These are phyloP conservation scores for Ictalurus punctatus DNA, from an alignment of 2,113 vertebrate species.

Conservation along the genomic window DNA sequence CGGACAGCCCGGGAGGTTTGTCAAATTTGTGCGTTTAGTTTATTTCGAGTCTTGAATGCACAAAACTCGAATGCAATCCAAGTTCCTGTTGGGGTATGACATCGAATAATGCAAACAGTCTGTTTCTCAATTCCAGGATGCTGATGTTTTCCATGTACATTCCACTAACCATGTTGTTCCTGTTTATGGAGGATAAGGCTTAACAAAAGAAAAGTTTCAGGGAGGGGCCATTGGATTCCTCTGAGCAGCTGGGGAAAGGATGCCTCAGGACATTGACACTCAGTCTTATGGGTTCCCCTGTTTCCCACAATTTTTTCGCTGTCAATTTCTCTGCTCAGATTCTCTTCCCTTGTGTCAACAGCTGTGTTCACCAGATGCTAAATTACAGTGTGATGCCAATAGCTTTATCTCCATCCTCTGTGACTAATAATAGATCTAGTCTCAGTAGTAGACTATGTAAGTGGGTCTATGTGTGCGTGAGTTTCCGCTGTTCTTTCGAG, in stretches of 20 bases:
- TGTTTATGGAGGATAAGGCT: constrained; percentile 61
- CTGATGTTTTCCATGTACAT: constrained; percentile 57
- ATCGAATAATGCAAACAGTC: constrained; percentile 52
- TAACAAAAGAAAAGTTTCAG: constrained; percentile 50
- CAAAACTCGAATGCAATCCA: constrained; percentile 37
- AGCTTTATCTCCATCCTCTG: constrained; percentile 58
- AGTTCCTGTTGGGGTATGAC: constrained; percentile 43
- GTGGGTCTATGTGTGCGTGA: constrained; percentile 30
- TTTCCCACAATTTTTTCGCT: constrained; percentile 50
- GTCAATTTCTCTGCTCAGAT: constrained; percentile 46
- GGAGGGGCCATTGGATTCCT: constrained; percentile 44
- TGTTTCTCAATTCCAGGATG: constrained; percentile 57
- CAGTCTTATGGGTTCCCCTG: constrained; percentile 42
- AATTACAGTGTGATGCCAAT: constrained; percentile 66
- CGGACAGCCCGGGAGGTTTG: constrained; percentile 14
- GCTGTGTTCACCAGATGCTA: constrained; percentile 71
- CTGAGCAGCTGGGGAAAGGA: constrained; percentile 48
- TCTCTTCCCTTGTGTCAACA: constrained; percentile 55
- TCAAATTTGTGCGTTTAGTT: constrained; percentile 24
- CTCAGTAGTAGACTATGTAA: constrained; percentile 55
- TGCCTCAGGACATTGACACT: constrained; percentile 54
- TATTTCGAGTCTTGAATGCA: constrained; percentile 24
- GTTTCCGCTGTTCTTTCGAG: not conserved
- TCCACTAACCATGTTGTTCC: constrained; percentile 57
- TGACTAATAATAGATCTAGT: constrained; percentile 67